Percentiles rank a stretch among this genome's conserved stretches.
phyloP scores from a whole-genome alignment of 1,140 invertebrate species.

The Lucilia sericata region DNA sequence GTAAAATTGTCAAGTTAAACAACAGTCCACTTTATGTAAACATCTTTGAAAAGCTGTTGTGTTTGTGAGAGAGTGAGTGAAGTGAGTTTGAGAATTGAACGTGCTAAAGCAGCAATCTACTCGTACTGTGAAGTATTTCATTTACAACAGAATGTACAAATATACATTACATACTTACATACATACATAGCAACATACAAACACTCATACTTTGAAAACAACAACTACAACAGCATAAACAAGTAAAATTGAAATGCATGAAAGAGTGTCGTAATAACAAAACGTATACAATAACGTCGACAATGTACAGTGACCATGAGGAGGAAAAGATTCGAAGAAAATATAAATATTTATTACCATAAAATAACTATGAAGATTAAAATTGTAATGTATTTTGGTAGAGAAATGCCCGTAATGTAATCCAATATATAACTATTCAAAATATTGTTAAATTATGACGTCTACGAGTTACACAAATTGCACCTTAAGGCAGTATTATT shows the following conservation, averaged over 20 bases:
- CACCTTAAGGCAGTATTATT: no score
- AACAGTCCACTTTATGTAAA: neutral
- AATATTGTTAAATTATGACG: no score
- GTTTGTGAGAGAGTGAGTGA: neutral
- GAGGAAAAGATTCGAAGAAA: neutral
- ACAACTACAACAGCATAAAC: neutral
- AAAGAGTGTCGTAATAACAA: neutral
- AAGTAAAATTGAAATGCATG: conserved; percentile 2
- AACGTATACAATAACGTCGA: neutral
- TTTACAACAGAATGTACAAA: neutral
- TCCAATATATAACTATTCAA: no score
- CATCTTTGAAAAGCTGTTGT: neutral
- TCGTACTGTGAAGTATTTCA: neutral
- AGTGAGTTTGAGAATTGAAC: conserved; percentile 5
- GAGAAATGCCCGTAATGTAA: no score
- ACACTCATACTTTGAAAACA: neutral
- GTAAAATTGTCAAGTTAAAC: neutral
- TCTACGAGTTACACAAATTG: no score
- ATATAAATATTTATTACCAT: no score
- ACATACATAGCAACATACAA: no score
- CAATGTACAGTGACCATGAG: neutral
- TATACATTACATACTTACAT: neutral
- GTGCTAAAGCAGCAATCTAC: conserved; percentile 21
- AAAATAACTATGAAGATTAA: no score
- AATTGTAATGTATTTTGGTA: no score